Percentiles rank a stretch among this genome's conserved stretches.
These are phyloP conservation scores for Acanthis flammea DNA, from an alignment of 2,797 vertebrate species.

Conservation along the genomic window DNA sequence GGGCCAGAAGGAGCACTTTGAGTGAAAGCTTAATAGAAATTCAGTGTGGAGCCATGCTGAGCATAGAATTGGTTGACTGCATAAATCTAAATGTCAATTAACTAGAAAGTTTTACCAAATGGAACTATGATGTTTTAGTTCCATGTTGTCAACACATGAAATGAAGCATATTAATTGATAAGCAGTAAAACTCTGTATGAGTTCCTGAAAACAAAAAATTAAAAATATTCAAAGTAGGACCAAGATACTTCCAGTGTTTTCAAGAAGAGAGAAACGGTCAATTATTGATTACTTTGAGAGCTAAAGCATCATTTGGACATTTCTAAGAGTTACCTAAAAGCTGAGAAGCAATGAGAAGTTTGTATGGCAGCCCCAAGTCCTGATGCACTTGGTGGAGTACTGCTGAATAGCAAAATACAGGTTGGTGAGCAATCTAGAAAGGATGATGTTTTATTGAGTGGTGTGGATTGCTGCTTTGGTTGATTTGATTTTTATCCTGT, in stretches of 20 bases:
- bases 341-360: neutral
- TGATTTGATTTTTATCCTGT: slow-evolving; percentile 30
- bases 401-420: neutral
- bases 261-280: neutral
- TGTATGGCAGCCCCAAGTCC: neutral
- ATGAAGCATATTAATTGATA: neutral
- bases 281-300: slow-evolving; percentile 25
- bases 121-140: neutral
- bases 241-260: neutral
- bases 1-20: neutral
- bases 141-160: neutral
- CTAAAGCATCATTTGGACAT: neutral
- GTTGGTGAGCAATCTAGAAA: neutral
- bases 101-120: neutral
- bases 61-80: neutral
- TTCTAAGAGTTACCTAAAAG: neutral
- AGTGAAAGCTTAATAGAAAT: slow-evolving; percentile 25
- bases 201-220: neutral
- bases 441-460: neutral
- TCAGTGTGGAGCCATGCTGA: neutral
- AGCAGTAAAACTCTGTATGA: neutral
- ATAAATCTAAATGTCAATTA: slow-evolving; percentile 42
- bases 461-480: neutral
- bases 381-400: neutral
- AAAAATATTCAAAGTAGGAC: neutral